These are phyloP conservation scores for Idaea aversata DNA, from an alignment of 2,888 invertebrate genomes.

Conservation along the genomic window DNA sequence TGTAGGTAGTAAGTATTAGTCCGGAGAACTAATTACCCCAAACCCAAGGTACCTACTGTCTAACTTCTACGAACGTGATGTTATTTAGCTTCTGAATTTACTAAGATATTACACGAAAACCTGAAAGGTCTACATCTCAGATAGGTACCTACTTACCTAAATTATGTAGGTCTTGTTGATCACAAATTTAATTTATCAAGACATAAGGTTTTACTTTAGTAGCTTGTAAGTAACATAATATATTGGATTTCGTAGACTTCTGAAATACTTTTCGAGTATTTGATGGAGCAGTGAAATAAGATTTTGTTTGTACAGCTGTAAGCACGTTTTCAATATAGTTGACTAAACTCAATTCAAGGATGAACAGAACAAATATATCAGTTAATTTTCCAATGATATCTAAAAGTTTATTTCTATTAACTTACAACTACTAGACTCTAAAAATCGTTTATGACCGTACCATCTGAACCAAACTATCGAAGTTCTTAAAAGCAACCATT, in stretches of 20 bases:
- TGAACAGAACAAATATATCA: background rate
- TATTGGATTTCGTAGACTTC: constrained; percentile 13
- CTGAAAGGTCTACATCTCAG: background rate
- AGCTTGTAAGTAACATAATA: constrained; percentile 29
- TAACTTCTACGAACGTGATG: background rate
- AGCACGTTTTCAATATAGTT: no score
- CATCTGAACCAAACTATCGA: background rate
- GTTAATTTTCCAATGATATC: background rate
- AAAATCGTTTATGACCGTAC: background rate
- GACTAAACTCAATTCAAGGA: background rate
- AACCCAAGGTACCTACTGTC: background rate
- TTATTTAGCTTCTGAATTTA: background rate
- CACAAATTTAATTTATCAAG: constrained; percentile 52
- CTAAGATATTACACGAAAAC: background rate
- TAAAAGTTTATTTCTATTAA: background rate
- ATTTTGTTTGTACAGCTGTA: no score
- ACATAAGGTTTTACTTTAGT: constrained; percentile 38
- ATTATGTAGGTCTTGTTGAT: constrained; percentile 30
- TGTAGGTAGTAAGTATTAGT: background rate
- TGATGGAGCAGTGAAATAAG: no score
- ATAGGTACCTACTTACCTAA: constrained; percentile 17
- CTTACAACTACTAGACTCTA: background rate
- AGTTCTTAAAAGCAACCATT: constrained; percentile 1
- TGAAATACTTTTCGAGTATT: no score
- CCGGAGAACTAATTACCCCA: background rate